A percentile compares a stretch with the other conserved stretches of the same genome.
These are phyloP conservation scores for Sweltsa coloradensis DNA, from an alignment of 1,140 invertebrate species.

Conservation along the genomic window DNA sequence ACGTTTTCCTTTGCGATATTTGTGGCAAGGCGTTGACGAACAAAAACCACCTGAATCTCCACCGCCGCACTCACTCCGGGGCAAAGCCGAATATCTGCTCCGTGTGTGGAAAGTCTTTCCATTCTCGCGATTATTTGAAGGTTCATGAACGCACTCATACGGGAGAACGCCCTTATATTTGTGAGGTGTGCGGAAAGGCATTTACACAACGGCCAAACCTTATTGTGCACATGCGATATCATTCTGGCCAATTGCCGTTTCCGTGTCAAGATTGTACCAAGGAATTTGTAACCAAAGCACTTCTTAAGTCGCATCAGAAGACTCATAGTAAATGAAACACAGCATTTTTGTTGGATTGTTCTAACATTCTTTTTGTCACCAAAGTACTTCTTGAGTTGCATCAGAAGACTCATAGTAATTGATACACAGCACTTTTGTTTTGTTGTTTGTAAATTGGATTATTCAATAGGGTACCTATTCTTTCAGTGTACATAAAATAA, in stretches of 20 bases:
- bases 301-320: slow-evolving; percentile 36
- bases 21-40: slow-evolving; percentile 18
- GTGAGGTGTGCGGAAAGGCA: slow-evolving; percentile 27
- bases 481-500: too few species aligned
- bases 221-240: slow-evolving; percentile 12
- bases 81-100: slow-evolving; percentile 6
- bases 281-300: slow-evolving; percentile 37
- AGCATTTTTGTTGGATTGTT: background rate
- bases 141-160: slow-evolving; percentile 34
- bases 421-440: background rate
- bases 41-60: slow-evolving; percentile 1
- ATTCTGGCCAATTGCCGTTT: slow-evolving; percentile 44
- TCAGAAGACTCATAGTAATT: background rate
- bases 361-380: background rate
- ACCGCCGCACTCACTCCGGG: background rate
- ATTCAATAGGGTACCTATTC: too few species aligned
- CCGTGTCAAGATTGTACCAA: slow-evolving; percentile 42
- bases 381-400: background rate
- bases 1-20: slow-evolving; percentile 23
- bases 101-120: slow-evolving; percentile 12
- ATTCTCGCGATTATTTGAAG: slow-evolving; percentile 9
- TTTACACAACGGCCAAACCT: slow-evolving; percentile 14
- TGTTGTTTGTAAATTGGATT: background rate
- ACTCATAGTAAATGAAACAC: background rate
- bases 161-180: slow-evolving; percentile 57